Conservation (phyloP, 2,797 vertebrate genomes). For the Scomberomorus guttatus region DNA sequence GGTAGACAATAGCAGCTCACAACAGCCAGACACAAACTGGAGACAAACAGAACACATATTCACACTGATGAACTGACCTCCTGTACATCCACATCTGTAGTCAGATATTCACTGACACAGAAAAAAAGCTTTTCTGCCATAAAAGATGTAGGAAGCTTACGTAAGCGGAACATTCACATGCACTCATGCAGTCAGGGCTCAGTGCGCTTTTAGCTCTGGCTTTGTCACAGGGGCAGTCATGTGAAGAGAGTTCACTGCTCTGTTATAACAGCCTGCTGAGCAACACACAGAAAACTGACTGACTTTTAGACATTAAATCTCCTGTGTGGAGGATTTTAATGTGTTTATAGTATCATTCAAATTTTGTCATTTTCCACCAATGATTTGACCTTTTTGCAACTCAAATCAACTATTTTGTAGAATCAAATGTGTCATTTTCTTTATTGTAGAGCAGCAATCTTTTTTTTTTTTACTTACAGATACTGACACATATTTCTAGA, state of each 20-base stretch:
- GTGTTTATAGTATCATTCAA: background rate
- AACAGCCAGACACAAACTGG: no score
- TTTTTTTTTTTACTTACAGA: no score
- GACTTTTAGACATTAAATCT: background rate
- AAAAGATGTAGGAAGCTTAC: conserved; percentile 52
- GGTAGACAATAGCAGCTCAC: no score
- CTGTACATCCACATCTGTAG: background rate
- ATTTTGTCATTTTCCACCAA: no score
- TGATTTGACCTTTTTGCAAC: no score
- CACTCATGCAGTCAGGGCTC: conserved; percentile 33
- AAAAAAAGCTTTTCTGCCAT: conserved; percentile 10
- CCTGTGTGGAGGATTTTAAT: background rate
- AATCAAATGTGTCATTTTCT: no score
- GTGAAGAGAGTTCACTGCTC: conserved; percentile 10
- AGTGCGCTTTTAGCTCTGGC: background rate
- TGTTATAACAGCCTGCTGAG: background rate
- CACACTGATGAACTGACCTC: background rate
- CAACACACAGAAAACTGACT: background rate
- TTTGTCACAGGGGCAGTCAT: conserved; percentile 20
- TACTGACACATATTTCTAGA: no score
- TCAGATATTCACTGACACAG: conserved; percentile 22
- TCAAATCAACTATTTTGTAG: no score
- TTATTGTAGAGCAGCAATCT: no score
- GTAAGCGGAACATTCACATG: conserved; percentile 35
- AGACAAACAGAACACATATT: no score